phyloP scores from a whole-genome alignment of 2,888 invertebrate species.

The Diaprepes abbreviatus region DNA sequence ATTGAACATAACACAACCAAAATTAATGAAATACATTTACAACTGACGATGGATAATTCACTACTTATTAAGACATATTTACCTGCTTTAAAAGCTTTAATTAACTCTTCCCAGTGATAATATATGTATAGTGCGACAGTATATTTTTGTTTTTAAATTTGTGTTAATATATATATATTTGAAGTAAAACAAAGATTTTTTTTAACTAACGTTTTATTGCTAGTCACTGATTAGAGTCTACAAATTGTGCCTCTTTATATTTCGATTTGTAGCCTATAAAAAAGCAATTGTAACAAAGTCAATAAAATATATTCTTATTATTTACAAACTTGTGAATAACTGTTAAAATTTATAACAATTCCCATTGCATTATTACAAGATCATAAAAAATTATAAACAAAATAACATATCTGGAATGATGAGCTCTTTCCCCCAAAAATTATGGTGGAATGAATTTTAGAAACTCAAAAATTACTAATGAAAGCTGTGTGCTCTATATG shows the following conservation, averaged over 20 bases:
- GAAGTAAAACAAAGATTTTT: slow-evolving; percentile 2
- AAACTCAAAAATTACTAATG: too few species aligned
- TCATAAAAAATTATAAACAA: too few species aligned
- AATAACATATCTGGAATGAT: too few species aligned
- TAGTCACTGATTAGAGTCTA: slow-evolving; percentile 18
- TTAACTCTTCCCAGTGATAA: slow-evolving; percentile 6
- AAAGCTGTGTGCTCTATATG: too few species aligned
- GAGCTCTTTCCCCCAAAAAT: too few species aligned
- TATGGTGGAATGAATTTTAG: too few species aligned
- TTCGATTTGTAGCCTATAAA: slow-evolving; percentile 11
- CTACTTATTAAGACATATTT: slow-evolving; percentile 30
- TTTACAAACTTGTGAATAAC: slow-evolving; percentile 12
- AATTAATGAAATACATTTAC: slow-evolving; percentile 40
- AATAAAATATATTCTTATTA: slow-evolving; percentile 37
- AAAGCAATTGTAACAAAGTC: slow-evolving; percentile 37
- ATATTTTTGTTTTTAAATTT: background rate
- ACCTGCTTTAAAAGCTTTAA: slow-evolving; percentile 29
- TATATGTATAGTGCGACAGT: background rate
- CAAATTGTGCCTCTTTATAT: slow-evolving; percentile 32
- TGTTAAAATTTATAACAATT: slow-evolving; percentile 35
- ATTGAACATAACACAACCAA: slow-evolving; percentile 22
- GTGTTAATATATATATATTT: background rate
- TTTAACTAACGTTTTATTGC: slow-evolving; percentile 30
- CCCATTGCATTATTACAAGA: slow-evolving; percentile 13
- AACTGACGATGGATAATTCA: slow-evolving; percentile 33